Evolutionary conservation across 2,113 vertebrate genomes (phyloP).

Genomic region (Potamarius usumacintae): DNA sequence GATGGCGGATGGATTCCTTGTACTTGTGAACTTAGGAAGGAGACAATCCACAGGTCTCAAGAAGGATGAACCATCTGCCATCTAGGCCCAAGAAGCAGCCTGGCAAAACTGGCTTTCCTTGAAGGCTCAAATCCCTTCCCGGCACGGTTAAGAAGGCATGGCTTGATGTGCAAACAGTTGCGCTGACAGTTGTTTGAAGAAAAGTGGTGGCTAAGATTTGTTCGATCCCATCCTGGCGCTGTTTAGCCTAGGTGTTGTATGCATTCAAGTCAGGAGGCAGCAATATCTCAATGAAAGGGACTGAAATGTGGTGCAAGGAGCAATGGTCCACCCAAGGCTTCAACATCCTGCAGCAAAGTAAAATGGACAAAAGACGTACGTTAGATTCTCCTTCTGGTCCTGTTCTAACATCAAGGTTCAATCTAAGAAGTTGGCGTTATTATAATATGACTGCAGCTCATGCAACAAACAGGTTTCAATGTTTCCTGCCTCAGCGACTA

Average conservation of each 20-base stretch:
- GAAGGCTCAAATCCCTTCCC: conserved; percentile 45
- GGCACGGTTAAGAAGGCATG: conserved; percentile 37
- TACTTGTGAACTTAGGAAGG: background rate
- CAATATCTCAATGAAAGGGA: conserved; percentile 17
- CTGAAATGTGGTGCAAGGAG: conserved; percentile 17
- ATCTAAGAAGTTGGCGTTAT: background rate
- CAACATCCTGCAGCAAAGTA: conserved; percentile 46
- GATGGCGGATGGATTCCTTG: background rate
- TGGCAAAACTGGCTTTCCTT: conserved; percentile 39
- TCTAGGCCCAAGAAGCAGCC: conserved; percentile 44
- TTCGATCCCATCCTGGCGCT: background rate
- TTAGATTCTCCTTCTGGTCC: background rate
- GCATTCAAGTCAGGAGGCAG: conserved; percentile 28
- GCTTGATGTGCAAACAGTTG: conserved; percentile 30
- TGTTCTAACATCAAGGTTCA: background rate
- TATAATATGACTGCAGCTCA: background rate
- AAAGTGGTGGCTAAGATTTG: conserved; percentile 1
- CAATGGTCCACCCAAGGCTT: conserved; percentile 27
- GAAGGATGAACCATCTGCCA: conserved; percentile 46
- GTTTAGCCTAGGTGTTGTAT: conserved; percentile 21
- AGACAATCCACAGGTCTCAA: conserved; percentile 36
- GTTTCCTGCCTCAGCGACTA: background rate
- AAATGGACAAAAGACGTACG: conserved; percentile 26
- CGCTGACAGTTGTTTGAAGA: conserved; percentile 5
- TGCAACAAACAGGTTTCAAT: background rate